Evolutionary conservation across 1,140 invertebrate genomes (phyloP).

Genomic region (Achatina immaculata): DNA sequence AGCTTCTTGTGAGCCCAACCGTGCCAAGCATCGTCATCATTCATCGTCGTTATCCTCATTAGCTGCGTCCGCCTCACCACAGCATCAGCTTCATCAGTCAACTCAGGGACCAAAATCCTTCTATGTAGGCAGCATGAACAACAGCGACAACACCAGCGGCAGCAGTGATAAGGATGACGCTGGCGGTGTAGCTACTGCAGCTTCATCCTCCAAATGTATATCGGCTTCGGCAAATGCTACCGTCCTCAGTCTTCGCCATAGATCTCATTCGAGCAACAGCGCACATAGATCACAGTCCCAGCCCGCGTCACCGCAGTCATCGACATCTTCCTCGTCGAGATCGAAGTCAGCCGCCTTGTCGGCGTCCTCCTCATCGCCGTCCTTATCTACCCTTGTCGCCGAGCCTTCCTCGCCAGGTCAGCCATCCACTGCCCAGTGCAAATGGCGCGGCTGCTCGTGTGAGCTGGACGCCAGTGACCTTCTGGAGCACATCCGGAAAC

Average conservation of each 20-base stretch:
- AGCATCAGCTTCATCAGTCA: background rate
- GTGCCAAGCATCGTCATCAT: too few relatives aligned
- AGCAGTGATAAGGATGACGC: background rate
- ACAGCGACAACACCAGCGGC: background rate
- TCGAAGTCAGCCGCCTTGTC: background rate
- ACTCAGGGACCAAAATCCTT: background rate
- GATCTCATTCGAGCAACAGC: background rate
- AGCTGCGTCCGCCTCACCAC: background rate
- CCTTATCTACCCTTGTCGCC: constrained; percentile 13
- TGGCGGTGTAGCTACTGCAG: too few relatives aligned
- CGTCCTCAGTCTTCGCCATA: constrained; percentile 16
- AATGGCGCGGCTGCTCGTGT: constrained; percentile 85
- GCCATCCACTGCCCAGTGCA: constrained; percentile 72
- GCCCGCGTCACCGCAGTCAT: background rate
- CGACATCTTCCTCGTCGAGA: background rate
- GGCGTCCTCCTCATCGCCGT: background rate
- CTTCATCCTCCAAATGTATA: background rate
- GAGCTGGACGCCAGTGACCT: constrained; percentile 84
- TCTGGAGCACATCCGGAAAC: constrained; percentile 89
- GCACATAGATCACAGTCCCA: background rate
- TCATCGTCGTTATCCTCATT: too few relatives aligned
- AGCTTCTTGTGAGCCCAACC: too few relatives aligned
- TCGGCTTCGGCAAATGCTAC: background rate
- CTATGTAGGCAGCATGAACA: too few relatives aligned
- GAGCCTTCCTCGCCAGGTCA: constrained; percentile 12